Conservation (phyloP, 2,797 vertebrate genomes). For the Periparus ater region DNA sequence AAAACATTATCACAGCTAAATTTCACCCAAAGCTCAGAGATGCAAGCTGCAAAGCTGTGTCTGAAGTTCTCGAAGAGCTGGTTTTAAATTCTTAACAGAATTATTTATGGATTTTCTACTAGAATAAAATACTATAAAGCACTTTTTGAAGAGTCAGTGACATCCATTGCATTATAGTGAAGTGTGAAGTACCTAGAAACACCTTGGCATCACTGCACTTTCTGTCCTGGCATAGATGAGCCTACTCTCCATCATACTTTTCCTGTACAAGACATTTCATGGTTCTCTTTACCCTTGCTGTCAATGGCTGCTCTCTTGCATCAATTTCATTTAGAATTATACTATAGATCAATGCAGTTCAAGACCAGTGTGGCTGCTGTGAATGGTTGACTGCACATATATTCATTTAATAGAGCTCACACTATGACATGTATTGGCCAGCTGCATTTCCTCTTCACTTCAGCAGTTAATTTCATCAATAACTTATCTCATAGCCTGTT, state of each 20-base stretch:
- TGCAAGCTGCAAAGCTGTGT: background rate
- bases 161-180: background rate
- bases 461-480: conserved; percentile 78
- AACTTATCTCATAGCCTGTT: conserved; percentile 72
- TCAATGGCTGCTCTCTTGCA: conserved; percentile 90
- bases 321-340: conserved; percentile 96
- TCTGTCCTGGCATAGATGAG: conserved; percentile 50
- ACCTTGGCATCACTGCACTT: background rate
- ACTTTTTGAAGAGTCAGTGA: background rate
- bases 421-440: conserved; percentile 75
- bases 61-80: background rate
- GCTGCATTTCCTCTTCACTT: conserved; percentile 77
- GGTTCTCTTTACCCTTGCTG: conserved; percentile 90
- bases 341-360: conserved; percentile 90
- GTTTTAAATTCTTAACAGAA: background rate
- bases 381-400: conserved; percentile 73
- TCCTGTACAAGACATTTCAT: conserved; percentile 84
- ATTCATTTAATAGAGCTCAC: conserved; percentile 75
- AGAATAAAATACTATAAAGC: background rate
- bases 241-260: conserved; percentile 85
- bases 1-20: background rate
- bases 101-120: background rate
- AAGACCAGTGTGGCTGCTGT: conserved; percentile 81
- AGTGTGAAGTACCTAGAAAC: background rate
- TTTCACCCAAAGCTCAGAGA: background rate